Evolutionary conservation across 2,113 vertebrate genomes (phyloP), one percentile per base, ranked within the genome.

Genomic region (Brachyhypopomus gauderio): DNA sequence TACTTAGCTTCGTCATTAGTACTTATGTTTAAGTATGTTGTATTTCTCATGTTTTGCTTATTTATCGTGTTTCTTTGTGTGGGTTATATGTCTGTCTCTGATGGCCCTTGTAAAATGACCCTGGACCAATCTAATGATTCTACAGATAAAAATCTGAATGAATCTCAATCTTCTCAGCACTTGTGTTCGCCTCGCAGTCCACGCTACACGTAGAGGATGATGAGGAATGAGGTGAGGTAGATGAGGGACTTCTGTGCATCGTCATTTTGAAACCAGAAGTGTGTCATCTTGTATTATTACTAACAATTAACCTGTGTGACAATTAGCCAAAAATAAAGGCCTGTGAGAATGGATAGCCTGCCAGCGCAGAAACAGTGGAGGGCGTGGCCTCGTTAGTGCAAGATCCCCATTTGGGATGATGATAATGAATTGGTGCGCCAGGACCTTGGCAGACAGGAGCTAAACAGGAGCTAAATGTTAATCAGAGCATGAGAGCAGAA

Each of bases 391-490:
- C 5, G 48, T 83, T 58, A 85, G 23, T 48, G 66, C 38, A n/a
- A 38, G 56, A 22, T 74, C 84, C 36, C 38, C 36, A 48, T 81
- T 75, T 70, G 38, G 67, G 80, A 87, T 87, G 75, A 85, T 78
- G 38, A 55, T 16, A 82, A 48, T 83, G 66, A 82, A 85, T 81
- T 82, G 78, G 75, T 41, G 58, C 20, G 73, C 75, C 63, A 64
- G 38, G 70, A 72, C 75, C 75, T 75, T 67, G n/a, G 59, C 71
- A 77, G 64, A 72, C 27, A 85, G 48, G 58, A 72, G 70, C 84
- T 78, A 70, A 78, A 83, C 27, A 85, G 48, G 58, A 72, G 70
- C 84, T 78, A 70, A 78, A 83, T 83, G 34, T 64, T 80, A 85
- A 82, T 86, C 41, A 20, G 81, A 36, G 30, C 12, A 55, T 14